Evolutionary conservation across 2,113 vertebrate genomes (phyloP).

Genomic region (Fregata magnificens): DNA sequence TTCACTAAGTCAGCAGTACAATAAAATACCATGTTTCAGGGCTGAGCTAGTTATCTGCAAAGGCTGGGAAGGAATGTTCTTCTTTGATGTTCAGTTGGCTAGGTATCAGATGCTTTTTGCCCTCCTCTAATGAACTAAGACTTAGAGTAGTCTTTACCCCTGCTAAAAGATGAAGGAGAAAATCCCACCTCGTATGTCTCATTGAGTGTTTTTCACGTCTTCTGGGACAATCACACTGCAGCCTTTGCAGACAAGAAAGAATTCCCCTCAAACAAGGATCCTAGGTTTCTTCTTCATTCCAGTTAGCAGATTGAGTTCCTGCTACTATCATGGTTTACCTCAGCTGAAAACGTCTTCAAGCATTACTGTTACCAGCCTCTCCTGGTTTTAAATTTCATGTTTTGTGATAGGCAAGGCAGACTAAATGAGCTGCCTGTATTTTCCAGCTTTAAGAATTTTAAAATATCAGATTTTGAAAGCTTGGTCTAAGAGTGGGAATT

Average conservation of each 20-base stretch:
- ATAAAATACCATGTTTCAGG: background rate
- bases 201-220: background rate
- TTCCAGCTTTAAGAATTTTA: background rate
- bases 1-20: background rate
- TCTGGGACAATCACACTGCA: background rate
- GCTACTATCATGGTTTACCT: background rate
- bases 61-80: background rate
- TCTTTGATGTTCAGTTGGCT: slow-evolving; percentile 10
- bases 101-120: background rate
- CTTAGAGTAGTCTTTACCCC: background rate
- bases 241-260: background rate
- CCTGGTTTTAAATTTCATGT: background rate
- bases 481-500: background rate
- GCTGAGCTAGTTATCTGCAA: background rate
- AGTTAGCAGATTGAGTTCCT: background rate
- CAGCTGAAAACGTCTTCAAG: background rate
- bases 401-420: background rate
- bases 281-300: background rate
- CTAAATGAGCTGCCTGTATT: background rate
- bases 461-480: background rate
- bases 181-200: background rate
- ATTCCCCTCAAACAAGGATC: background rate
- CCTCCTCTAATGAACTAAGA: background rate
- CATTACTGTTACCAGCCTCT: background rate
- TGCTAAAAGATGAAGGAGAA: slow-evolving; percentile 31